phyloP scores from a whole-genome alignment of 2,113 vertebrate species.

The Phaethornis superciliosus region DNA sequence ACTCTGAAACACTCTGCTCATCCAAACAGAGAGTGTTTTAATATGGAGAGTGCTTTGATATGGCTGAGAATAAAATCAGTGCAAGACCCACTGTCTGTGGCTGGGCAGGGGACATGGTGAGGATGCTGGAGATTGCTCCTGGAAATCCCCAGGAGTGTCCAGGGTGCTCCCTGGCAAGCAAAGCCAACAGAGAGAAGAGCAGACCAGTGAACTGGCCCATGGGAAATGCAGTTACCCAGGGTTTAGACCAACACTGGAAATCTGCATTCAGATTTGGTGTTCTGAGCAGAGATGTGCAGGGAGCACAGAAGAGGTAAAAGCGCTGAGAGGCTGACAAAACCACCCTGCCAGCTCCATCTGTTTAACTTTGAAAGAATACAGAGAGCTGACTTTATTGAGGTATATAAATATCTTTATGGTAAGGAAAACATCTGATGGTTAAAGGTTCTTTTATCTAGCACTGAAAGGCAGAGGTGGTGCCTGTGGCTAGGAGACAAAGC shows the following conservation, averaged over 20 bases:
- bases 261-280: not conserved
- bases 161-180: not conserved
- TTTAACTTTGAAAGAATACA: not conserved
- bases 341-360: constrained; percentile 24
- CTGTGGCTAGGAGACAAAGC: fast-evolving
- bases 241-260: not conserved
- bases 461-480: not conserved
- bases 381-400: not conserved
- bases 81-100: fast-evolving
- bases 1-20: not conserved
- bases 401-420: not conserved
- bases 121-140: not conserved
- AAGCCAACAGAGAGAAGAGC: not conserved
- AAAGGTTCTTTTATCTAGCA: not conserved
- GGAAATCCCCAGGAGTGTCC: fast-evolving
- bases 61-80: fast-evolving
- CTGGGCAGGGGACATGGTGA: fast-evolving
- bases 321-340: not conserved
- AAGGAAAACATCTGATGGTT: not conserved
- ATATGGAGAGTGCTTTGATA: fast-evolving
- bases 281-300: not conserved
- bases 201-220: not conserved
- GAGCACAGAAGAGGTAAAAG: not conserved
- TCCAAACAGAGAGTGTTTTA: too few relatives aligned
- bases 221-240: not conserved